Conservation (phyloP, 2,888 invertebrate genomes). For the Phragmatobia fuliginosa region DNA sequence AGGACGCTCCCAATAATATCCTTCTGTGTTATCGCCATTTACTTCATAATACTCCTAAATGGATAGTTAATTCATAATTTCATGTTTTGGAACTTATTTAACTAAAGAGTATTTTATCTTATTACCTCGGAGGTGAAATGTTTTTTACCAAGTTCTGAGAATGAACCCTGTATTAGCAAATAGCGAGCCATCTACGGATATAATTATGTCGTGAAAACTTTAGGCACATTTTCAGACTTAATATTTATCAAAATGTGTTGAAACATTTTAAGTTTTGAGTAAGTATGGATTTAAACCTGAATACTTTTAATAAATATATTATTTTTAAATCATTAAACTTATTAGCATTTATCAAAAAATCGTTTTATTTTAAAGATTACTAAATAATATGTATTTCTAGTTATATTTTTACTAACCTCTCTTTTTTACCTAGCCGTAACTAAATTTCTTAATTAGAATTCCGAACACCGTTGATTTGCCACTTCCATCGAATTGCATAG, state of each 20-base stretch:
- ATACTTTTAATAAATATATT: slow-evolving; percentile 5
- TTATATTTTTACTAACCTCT: no score
- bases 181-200: background rate
- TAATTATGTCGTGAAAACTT: background rate
- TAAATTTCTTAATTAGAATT: no score
- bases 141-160: slow-evolving; percentile 2
- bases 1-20: slow-evolving; percentile 2
- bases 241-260: slow-evolving; percentile 5
- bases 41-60: slow-evolving; percentile 17
- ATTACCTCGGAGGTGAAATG: slow-evolving; percentile 3
- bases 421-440: no score
- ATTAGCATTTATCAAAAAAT: background rate
- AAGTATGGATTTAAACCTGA: background rate
- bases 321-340: slow-evolving; percentile 10
- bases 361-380: background rate
- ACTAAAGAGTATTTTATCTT: slow-evolving; percentile 9
- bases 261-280: slow-evolving; percentile 7
- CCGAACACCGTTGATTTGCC: no score
- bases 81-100: background rate
- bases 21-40: slow-evolving; percentile 6
- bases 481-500: no score
- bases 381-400: no score
- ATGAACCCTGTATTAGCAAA: slow-evolving; percentile 1
- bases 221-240: background rate
- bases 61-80: slow-evolving; percentile 11